Evolutionary conservation across 2,888 invertebrate species (phyloP).

Genomic region (Rotaria macrura): DNA sequence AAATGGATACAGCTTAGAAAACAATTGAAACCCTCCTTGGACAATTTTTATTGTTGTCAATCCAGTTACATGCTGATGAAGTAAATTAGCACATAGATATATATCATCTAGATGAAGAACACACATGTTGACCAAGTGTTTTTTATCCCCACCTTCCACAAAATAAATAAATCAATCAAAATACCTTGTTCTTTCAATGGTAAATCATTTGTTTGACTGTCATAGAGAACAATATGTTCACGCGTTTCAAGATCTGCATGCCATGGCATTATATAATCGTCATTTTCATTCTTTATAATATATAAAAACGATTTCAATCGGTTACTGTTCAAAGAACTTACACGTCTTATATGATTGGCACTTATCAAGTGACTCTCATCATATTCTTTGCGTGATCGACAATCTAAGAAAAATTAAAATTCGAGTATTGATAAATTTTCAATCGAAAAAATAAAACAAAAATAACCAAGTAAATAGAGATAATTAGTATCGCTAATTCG

Average conservation of each 20-base stretch:
- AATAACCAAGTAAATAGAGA: slow-evolving; percentile 41
- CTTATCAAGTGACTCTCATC: slow-evolving; percentile 50
- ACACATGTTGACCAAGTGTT: neutral
- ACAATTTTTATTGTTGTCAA: slow-evolving; percentile 45
- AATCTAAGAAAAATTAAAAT: slow-evolving; percentile 22
- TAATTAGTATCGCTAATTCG: slow-evolving; percentile 43
- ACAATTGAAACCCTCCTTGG: slow-evolving; percentile 48
- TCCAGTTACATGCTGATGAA: slow-evolving; percentile 43
- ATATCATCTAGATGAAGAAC: slow-evolving; percentile 36
- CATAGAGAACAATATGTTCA: slow-evolving; percentile 47
- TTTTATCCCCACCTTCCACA: neutral
- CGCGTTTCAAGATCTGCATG: slow-evolving; percentile 49
- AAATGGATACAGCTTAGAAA: slow-evolving; percentile 49
- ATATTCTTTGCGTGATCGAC: slow-evolving; percentile 44
- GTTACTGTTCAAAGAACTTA: slow-evolving; percentile 35
- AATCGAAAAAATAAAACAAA: neutral
- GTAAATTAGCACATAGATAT: slow-evolving; percentile 40
- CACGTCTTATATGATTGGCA: slow-evolving; percentile 45
- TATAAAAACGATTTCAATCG: neutral
- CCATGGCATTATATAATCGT: slow-evolving; percentile 43
- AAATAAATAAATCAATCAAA: neutral
- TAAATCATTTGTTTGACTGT: slow-evolving; percentile 39
- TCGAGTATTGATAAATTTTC: neutral
- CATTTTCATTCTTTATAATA: slow-evolving; percentile 39
- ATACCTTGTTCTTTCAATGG: slow-evolving; percentile 39